A percentile compares a stretch with the other conserved stretches of the same genome.
Evolutionary conservation across 2,113 vertebrate species (phyloP).

Genomic region (Pelobates fuscus): DNA sequence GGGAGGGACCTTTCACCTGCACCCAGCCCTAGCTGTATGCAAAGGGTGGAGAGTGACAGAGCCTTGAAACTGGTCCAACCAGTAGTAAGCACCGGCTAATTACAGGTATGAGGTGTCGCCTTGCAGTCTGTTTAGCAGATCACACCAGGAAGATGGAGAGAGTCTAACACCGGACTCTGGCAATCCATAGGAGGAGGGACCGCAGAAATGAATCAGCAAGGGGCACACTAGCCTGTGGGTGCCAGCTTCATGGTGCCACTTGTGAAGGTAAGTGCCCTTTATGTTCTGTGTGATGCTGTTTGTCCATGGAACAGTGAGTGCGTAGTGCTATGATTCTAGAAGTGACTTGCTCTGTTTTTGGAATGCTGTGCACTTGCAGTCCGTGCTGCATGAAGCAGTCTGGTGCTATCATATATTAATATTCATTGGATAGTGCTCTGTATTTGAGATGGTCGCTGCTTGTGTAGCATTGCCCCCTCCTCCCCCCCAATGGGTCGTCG

Average conservation of each 20-base stretch:
- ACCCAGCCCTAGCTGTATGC: neutral
- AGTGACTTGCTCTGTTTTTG: neutral
- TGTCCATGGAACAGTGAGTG: neutral
- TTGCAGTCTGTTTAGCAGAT: neutral
- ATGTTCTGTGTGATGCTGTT: neutral
- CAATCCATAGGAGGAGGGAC: neutral
- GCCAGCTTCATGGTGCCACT: neutral
- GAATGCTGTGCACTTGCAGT: neutral
- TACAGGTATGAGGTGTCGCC: slow-evolving; percentile 7
- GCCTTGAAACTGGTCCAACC: slow-evolving; percentile 17
- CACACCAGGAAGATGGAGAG: neutral
- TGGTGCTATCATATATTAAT: neutral
- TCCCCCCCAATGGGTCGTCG: too few relatives aligned
- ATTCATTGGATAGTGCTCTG: neutral
- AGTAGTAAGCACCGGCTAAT: neutral
- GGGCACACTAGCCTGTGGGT: neutral
- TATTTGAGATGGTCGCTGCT: too few relatives aligned
- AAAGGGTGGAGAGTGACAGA: slow-evolving; percentile 3
- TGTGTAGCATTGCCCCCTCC: too few relatives aligned
- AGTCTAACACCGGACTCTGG: neutral
- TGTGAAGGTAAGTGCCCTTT: neutral
- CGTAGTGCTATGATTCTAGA: neutral
- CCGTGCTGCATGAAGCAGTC: too few relatives aligned
- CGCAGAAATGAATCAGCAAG: slow-evolving; percentile 6
- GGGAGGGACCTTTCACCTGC: slow-evolving; percentile 22